Conservation (phyloP, 2,113 vertebrate genomes). For the Platycercus adscitus region DNA sequence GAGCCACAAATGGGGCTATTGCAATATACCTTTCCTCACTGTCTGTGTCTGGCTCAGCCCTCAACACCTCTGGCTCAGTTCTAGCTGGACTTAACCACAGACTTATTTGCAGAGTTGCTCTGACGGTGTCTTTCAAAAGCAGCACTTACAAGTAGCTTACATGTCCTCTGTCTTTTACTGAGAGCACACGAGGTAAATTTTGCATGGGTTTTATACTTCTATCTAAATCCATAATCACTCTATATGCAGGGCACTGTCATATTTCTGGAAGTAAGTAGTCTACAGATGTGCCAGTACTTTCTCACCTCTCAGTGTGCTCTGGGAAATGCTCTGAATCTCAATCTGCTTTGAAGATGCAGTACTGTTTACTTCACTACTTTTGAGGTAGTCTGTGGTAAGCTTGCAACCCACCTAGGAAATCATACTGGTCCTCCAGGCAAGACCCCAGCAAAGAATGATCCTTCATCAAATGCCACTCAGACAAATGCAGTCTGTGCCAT, state of each 20-base stretch:
- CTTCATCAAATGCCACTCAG: background rate
- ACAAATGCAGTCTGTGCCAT: background rate
- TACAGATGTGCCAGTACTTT: background rate
- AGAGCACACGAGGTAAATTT: background rate
- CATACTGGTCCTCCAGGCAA: background rate
- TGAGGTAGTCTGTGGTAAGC: background rate
- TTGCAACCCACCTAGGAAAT: background rate
- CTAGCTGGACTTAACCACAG: background rate
- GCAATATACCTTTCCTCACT: background rate
- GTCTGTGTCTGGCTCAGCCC: background rate
- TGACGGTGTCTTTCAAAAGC: background rate
- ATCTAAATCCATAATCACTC: background rate
- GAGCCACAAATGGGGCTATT: background rate
- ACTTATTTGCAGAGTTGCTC: background rate
- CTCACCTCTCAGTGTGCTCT: background rate
- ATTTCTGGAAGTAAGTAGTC: background rate
- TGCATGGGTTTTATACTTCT: background rate
- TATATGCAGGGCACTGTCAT: background rate
- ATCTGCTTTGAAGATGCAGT: background rate
- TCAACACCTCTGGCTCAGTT: background rate
- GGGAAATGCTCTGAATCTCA: background rate
- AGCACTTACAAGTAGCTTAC: background rate
- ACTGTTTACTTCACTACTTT: background rate
- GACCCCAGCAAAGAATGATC: background rate
- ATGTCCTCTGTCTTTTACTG: background rate